phyloP scores from a whole-genome alignment of 2,888 invertebrate genomes.

The Cyclophora punctaria region DNA sequence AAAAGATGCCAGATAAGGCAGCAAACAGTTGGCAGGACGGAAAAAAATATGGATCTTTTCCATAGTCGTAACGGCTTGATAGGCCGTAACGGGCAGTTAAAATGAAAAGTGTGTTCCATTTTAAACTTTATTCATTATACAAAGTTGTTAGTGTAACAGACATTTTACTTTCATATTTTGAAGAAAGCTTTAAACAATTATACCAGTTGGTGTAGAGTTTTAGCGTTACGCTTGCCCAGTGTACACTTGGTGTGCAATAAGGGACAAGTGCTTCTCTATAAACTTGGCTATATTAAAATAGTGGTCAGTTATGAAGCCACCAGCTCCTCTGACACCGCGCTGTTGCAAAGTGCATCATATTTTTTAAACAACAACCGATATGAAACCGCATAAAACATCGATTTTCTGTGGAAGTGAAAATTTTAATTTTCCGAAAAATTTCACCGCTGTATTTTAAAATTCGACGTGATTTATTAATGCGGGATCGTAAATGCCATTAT shows the following conservation, averaged over 20 bases:
- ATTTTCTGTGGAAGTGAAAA: constrained; percentile 52
- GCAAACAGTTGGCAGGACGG: constrained; percentile 22
- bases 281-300: constrained; percentile 15
- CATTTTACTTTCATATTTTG: constrained; percentile 44
- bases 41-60: constrained; percentile 24
- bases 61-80: constrained; percentile 39
- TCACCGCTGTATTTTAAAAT: constrained; percentile 56
- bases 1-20: constrained; percentile 28
- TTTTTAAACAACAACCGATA: constrained; percentile 41
- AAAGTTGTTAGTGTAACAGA: constrained; percentile 41
- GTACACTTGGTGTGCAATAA: constrained; percentile 7
- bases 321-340: constrained; percentile 26
- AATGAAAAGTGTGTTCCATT: constrained; percentile 48
- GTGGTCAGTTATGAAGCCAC: constrained; percentile 16
- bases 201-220: constrained; percentile 18
- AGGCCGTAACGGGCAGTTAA: constrained; percentile 47
- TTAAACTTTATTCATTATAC: constrained; percentile 49
- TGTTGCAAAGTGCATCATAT: constrained; percentile 43
- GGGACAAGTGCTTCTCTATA: constrained; percentile 6
- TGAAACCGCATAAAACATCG: constrained; percentile 57
- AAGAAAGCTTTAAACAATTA: constrained; percentile 38
- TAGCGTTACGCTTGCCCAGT: constrained; percentile 6
- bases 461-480: constrained; percentile 61
- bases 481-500: constrained; percentile 49
- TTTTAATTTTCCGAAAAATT: constrained; percentile 54